Conservation (phyloP, 2,113 vertebrate species). For the Acanthisitta chloris region DNA sequence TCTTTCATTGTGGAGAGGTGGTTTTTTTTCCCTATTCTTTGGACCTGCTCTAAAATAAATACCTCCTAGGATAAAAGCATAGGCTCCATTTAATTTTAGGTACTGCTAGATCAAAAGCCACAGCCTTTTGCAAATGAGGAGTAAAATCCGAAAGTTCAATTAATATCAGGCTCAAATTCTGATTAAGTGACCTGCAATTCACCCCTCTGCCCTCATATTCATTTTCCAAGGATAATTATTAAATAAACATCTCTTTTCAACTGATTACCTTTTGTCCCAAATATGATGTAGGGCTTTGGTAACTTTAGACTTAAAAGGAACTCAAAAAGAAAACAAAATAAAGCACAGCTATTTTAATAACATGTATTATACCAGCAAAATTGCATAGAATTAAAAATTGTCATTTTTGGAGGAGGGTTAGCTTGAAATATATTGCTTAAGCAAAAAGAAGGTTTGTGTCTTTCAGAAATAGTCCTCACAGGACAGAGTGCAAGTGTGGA, state of each 20-base stretch:
- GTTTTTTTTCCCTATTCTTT: background rate
- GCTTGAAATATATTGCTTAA: background rate
- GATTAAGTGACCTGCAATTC: conserved; percentile 19
- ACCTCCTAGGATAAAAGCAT: background rate
- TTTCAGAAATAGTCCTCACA: background rate
- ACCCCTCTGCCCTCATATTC: background rate
- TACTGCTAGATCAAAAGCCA: background rate
- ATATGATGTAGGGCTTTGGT: background rate
- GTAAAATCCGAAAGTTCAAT: background rate
- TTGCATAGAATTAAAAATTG: background rate
- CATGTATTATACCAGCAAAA: background rate
- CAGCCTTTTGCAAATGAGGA: background rate
- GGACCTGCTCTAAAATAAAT: background rate
- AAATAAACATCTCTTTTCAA: conserved; percentile 21
- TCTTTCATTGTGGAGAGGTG: background rate
- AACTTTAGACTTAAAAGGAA: conserved; percentile 27
- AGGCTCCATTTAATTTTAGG: background rate
- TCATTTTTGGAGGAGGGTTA: background rate
- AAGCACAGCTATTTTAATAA: conserved; percentile 26
- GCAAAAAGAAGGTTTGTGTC: background rate
- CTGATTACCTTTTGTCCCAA: conserved; percentile 4
- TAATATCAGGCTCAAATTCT: conserved; percentile 4
- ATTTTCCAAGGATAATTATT: conserved; percentile 47
- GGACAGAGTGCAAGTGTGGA: background rate
- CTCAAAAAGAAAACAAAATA: conserved; percentile 24